Evolutionary conservation across 2,888 invertebrate species (phyloP), one percentile per base, ranked within the genome.

Genomic region (Omphaloscelis lunosa): DNA sequence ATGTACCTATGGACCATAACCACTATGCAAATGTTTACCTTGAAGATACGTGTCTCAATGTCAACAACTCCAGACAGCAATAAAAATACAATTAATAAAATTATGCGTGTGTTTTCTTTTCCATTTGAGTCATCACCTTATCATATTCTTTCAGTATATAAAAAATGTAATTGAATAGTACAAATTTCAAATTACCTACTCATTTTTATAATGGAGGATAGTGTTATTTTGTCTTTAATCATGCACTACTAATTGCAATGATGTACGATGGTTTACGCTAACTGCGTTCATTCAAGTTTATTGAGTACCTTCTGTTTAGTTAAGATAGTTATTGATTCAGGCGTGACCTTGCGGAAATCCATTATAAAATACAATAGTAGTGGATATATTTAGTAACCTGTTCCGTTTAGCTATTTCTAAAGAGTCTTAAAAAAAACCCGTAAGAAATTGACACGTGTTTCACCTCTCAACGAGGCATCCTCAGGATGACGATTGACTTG

Each of bases 41-140:
- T 45, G 41, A 15, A 8, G 1, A 39, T 51, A 51, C n/a, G n/a
- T 23, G 29, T 48, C 39, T 77, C 62, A 80, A 63, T 63, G 80
- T 41, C 39, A 80, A 63, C 39, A n/a, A 72, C 59, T 61, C 17
- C 15, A 23, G 27, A 48, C 27, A 6, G 15, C 11, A 45, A n/a
- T 41, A 45, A 17, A 53, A 34, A 29, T 27, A 53, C n/a, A 69
- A 48, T 61, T 0, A 34, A 29, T 15, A 27, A 79, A 23, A 61
- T 61, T 27, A 39, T 23, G 45, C n/a, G 9, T 29, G n/a, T 17
- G 17, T 61, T 79, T 23, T 29, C n/a, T 27, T 67, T 29, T 41
- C 11, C 5, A 59, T 77, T 67, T 53, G 17, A 41, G 51, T 41
- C 29, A 27, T 51, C 15, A 20, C 12, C 3, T 48, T 7, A 65